Conservation (phyloP, 2,797 vertebrate genomes). For the Takifugu ocellatus region DNA sequence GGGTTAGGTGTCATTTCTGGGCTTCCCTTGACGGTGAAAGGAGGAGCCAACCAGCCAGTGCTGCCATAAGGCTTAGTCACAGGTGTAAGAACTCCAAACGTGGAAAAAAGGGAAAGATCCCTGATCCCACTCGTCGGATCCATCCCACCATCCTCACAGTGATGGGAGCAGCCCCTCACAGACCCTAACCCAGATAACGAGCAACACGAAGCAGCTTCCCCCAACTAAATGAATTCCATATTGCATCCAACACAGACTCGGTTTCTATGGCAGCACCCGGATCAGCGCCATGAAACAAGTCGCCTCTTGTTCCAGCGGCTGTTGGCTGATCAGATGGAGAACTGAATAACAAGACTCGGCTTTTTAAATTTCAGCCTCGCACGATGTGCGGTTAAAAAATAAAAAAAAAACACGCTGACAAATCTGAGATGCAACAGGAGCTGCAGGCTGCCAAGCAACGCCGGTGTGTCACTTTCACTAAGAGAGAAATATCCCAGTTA, state of each 20-base stretch:
- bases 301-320: constrained; percentile 31
- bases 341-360: constrained; percentile 4
- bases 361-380: not conserved
- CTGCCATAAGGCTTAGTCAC: constrained; percentile 26
- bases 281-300: constrained; percentile 48
- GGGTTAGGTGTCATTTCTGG: constrained; percentile 33
- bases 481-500: too few species aligned
- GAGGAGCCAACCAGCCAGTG: constrained; percentile 44
- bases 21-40: constrained; percentile 41
- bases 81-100: not conserved
- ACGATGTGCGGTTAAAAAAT: not conserved
- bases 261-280: constrained; percentile 67
- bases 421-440: too few species aligned
- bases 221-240: constrained; percentile 24
- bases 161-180: constrained; percentile 13
- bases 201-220: constrained; percentile 9
- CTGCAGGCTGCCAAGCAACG: too few species aligned
- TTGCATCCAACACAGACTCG: constrained; percentile 47
- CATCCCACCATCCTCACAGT: not conserved
- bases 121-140: too few species aligned
- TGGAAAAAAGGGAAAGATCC: not conserved
- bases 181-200: not conserved
- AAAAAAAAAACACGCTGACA: too few species aligned
- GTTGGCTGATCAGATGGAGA: constrained; percentile 48
- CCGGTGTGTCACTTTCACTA: too few species aligned